A percentile compares a stretch with the other conserved stretches of the same genome.
These are phyloP conservation scores for Dysidea cf. avara DNA, from an alignment of 37 sponge, comb jelly and placozoan species.

Conservation along the genomic window DNA sequence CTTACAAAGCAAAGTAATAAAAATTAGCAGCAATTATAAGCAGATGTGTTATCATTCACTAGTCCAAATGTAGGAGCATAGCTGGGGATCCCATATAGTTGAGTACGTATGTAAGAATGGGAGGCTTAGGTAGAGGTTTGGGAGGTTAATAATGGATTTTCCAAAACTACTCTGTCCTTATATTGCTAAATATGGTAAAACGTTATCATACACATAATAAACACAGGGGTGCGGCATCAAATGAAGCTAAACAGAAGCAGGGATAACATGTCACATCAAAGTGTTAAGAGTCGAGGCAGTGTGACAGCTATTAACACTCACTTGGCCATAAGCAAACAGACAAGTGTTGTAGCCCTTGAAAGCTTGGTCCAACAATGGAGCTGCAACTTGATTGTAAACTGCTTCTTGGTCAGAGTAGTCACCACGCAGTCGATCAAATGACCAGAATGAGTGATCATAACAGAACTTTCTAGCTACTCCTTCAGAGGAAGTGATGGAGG, in stretches of 20 bases:
- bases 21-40: too few relatives aligned
- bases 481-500: constrained; percentile 37
- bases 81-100: too few relatives aligned
- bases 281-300: too few relatives aligned
- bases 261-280: too few relatives aligned
- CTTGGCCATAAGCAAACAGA: constrained; percentile 89
- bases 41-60: too few relatives aligned
- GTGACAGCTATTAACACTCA: constrained; percentile 15
- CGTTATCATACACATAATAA: not conserved
- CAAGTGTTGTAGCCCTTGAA: constrained; percentile 92
- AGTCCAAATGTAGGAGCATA: too few relatives aligned
- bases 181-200: not conserved
- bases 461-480: constrained; percentile 44
- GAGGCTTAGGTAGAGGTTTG: too few relatives aligned
- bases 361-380: constrained; percentile 75
- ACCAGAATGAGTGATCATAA: constrained; percentile 90
- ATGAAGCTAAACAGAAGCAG: not conserved
- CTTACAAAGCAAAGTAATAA: too few relatives aligned
- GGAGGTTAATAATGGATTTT: too few relatives aligned
- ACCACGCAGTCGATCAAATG: constrained; percentile 11
- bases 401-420: constrained; percentile 43
- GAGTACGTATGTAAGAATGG: too few relatives aligned
- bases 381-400: constrained; percentile 70
- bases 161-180: too few relatives aligned
- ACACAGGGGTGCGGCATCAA: not conserved